phyloP scores from a whole-genome alignment of 2,888 invertebrate species.

The Melanostoma mellinum region DNA sequence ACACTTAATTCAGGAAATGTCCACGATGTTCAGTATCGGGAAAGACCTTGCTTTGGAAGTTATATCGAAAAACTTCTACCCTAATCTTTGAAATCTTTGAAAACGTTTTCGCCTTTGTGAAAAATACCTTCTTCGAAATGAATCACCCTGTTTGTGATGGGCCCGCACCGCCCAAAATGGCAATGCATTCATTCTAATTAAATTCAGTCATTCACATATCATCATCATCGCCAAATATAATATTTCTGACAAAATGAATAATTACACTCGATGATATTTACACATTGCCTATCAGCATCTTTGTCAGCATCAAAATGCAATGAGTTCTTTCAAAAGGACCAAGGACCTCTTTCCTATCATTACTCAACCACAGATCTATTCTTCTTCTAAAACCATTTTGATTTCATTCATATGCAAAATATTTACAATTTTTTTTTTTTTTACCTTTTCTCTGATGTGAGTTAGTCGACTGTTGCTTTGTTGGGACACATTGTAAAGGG shows the following conservation, averaged over 20 bases:
- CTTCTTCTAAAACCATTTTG: constrained; percentile 52
- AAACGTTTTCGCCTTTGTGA: no score
- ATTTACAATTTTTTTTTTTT: constrained; percentile 44
- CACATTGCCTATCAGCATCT: constrained; percentile 18
- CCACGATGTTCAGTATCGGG: no score
- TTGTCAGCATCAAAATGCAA: constrained; percentile 48
- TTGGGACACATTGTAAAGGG: constrained; percentile 31
- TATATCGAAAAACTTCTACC: no score
- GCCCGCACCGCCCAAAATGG: constrained; percentile 14
- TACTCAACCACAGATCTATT: constrained; percentile 71
- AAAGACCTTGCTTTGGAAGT: no score
- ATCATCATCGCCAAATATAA: constrained; percentile 58
- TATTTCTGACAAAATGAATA: constrained; percentile 65
- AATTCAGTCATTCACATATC: constrained; percentile 66
- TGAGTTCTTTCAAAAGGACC: constrained; percentile 19
- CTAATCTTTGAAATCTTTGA: no score
- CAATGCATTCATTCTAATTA: constrained; percentile 68
- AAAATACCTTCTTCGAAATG: not conserved
- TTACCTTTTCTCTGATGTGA: not conserved
- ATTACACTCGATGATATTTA: constrained; percentile 41
- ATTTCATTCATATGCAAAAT: constrained; percentile 71
- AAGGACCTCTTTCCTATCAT: constrained; percentile 51
- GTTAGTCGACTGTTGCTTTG: constrained; percentile 26
- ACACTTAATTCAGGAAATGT: no score
- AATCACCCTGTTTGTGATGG: constrained; percentile 6